Base-by-base conservation (phyloP, 2,113 vertebrate species). In the Pseudorhombus dupliciocellatus region DNA sequence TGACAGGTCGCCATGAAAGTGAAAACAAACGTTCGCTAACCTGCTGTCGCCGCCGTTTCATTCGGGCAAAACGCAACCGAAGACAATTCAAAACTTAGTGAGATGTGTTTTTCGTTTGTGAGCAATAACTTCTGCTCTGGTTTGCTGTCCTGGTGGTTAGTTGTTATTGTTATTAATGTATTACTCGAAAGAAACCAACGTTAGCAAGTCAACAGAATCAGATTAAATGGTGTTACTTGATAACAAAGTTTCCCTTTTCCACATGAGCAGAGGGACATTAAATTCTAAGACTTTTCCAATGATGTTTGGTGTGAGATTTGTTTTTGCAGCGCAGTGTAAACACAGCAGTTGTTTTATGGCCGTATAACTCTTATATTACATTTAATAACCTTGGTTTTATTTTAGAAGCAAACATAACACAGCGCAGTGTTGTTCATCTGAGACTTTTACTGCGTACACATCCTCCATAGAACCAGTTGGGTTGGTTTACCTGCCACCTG, bases 1-100 rank as follows among this genome's bases (percentile, higher is more conserved):
- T 81, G 83, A 88, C 84, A 79, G 50, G 80, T 82, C 86, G 75
- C 81, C 84, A 78, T 81, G 73, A 83, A 86, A 76, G 61, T 70
- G 57, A 79, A 88, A 80, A 75, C 14, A 31, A 21, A n/a, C 14
- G 50, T 15, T 30, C 9, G 22, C 24, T 21, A 26, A 52, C 56
- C 9, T 8, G 1, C 11, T 14, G 52, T 7, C 50, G 42, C 46
- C 44, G 31, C 11, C 42, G 16, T 20, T 5, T 6, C 4, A 7
- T 16, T 16, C 18, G 42, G 42, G n/a, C 4, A 57, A 50, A 12
- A 1, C 53, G 61, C n/a, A 56, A 65, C 11, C 16, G 5, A 50
- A n/a, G 9, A 21, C 1, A 10, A 50, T 9, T n/a, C 3, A 21
- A n/a, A 15, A 50, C 7, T 21, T n/a, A 50, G 18, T 46, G 15